Evolutionary conservation across 2,797 vertebrate genomes (phyloP), one percentile per base, ranked within the genome.

Genomic region (Rhynchonycteris naso): DNA sequence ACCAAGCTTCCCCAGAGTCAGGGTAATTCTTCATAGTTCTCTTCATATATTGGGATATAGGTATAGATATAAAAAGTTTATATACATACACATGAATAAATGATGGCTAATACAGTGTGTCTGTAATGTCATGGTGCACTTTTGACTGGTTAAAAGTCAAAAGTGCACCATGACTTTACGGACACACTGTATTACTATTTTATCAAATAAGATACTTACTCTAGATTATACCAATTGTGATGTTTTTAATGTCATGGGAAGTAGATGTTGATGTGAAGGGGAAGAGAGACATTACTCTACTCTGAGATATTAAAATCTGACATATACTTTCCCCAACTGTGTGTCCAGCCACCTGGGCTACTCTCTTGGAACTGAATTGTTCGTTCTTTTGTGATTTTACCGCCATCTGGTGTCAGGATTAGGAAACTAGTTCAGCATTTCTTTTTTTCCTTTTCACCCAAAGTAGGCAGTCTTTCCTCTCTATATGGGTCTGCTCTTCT

Each of bases 351-450:
- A 85, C 19, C 1, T 24, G 15, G 54, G 19, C 21, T 35, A 28
- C 43, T 5, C 54, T 50, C 3, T 18, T 16, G 9, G 9, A 38
- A 87, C 15, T n/a, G 3, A 50, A 78, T 59, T 75, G 10, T 61
- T 79, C 72, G 13, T 59, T 79, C 68, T 88, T 24, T 86, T 94
- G 59, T 66, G 82, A 52, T 72, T 95, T 85, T 95, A 88, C 96
- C 24, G 97, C 96, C 97, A 87, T 86, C 97, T 97, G 78, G 88
- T 80, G 97, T 92, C 78, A 50, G 76, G 8, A 79, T 90, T 85
- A 47, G 78, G 88, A 83, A 97, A 93, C 80, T 78, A 85, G 24
- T 59, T 93, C n/a, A 85, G 54, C 18, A 1, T 88, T 94, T 92
- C 22, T 2, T 74, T 47, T 43, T 56, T n/a, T 18, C 16, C 21